Evolutionary conservation across 2,888 invertebrate species (phyloP), one percentile per base, ranked within the genome.

Genomic region (Sympetrum striolatum): DNA sequence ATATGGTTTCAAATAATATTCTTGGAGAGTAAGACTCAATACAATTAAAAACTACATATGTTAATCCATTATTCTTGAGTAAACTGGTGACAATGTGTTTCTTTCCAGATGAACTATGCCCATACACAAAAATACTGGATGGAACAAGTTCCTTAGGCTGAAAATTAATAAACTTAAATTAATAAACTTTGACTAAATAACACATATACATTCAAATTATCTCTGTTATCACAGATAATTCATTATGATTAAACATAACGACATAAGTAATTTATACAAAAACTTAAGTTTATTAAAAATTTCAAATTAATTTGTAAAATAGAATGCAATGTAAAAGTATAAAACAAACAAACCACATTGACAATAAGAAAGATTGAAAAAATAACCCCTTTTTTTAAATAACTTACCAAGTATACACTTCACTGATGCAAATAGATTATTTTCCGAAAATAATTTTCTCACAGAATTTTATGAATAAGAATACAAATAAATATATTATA

Each of bases 61-160:
- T 95, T 91, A 96, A 95, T 90, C 95, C 93, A 80, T 96, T 94
- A 92, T 94, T 93, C 73, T 94, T 93, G 5, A 98, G 93, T 18
- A 97, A 94, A 15, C 95, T 94, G 90, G 95, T 95, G 6, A 97
- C 93, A 91, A 98, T 95, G 31, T 96, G 93, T n/a, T 96, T 96
- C 95, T 98, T 98, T 48, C 98, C 98, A 37, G 97, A 97, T 15
- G 97, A 96, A 92, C 97, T 96, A 93, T 96, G 96, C n/a, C 98
- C 98, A 93, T 96, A 96, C 90, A 98, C 92, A 94, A 97, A 98
- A 92, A 98, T 94, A 92, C 96, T 95, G 92, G 96, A 94, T 35
- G 96, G 96, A 93, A 96, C 94, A 35, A 95, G 95, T 93, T 96
- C 96, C 91, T 95, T 95, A 90, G 93, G 93, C 86, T 86, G 60